A percentile compares a stretch with the other conserved stretches of the same genome.
Conservation (phyloP, 2,797 vertebrate genomes). For the Megalops cyprinoides region DNA sequence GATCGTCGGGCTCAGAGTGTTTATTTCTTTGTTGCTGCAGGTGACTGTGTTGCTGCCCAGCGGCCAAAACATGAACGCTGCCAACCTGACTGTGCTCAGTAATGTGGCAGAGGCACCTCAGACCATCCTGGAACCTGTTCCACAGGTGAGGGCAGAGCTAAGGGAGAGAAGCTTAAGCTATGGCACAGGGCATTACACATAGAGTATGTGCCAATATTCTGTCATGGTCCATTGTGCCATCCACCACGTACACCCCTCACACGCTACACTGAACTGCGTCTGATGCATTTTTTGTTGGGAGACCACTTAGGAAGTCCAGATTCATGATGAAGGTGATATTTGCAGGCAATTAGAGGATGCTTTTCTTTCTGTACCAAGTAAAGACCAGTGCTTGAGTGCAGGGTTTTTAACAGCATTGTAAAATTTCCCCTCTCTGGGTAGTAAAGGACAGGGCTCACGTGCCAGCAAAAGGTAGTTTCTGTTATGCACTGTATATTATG, state of each 20-base stretch:
- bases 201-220: too few relatives aligned
- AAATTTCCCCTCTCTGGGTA: background rate
- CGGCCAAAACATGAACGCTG: constrained; percentile 86
- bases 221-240: too few relatives aligned
- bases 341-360: too few relatives aligned
- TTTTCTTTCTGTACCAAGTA: too few relatives aligned
- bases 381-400: too few relatives aligned
- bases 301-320: background rate
- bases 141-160: constrained; percentile 69
- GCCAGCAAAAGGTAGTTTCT: too few relatives aligned
- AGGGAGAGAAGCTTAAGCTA: too few relatives aligned
- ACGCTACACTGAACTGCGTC: background rate
- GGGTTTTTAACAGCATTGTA: background rate
- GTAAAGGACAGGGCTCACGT: too few relatives aligned
- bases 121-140: constrained; percentile 81
- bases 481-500: too few relatives aligned
- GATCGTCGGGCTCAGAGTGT: background rate
- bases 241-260: too few relatives aligned
- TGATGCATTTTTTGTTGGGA: background rate
- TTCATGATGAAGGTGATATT: too few relatives aligned
- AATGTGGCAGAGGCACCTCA: constrained; percentile 83
- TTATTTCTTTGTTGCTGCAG: constrained; percentile 54
- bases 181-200: too few relatives aligned
- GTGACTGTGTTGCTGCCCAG: constrained; percentile 88
- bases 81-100: constrained; percentile 86